A percentile compares a stretch with the other conserved stretches of the same genome.
Evolutionary conservation across 2,888 invertebrate species (phyloP).

Genomic region (Monopis laevigella): DNA sequence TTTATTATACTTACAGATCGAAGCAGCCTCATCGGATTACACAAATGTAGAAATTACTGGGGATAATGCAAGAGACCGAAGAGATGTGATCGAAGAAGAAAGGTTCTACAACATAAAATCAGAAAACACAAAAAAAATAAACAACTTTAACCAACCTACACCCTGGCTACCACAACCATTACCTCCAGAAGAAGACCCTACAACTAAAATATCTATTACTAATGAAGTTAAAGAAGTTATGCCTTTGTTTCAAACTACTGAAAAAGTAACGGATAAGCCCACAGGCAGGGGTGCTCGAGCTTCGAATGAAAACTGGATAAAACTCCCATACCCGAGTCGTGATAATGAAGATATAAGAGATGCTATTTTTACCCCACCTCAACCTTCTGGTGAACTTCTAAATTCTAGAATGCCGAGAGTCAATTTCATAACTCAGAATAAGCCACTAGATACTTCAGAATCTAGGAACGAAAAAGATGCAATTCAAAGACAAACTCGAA

Average conservation of each 20-base stretch:
- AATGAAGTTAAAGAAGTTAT: constrained; percentile 39
- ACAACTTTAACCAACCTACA: constrained; percentile 27
- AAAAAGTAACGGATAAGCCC: constrained; percentile 56
- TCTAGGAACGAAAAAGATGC: constrained; percentile 59
- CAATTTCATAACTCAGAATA: constrained; percentile 73
- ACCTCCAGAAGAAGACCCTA: constrained; percentile 47
- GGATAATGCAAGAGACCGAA: constrained; percentile 33
- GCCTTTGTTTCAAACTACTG: constrained; percentile 47
- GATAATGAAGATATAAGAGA: constrained; percentile 40
- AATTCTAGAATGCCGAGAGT: constrained; percentile 71
- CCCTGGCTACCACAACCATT: constrained; percentile 54
- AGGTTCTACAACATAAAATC: constrained; percentile 47
- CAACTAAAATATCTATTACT: constrained; percentile 49
- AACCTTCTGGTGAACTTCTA: constrained; percentile 62
- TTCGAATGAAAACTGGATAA: constrained; percentile 70
- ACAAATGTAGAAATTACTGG: not conserved
- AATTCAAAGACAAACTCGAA: constrained; percentile 46
- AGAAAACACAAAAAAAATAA: constrained; percentile 30
- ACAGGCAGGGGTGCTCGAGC: constrained; percentile 68
- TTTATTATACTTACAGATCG: too few species aligned
- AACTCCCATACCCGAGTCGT: constrained; percentile 60
- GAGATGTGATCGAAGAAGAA: constrained; percentile 59
- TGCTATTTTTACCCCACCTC: constrained; percentile 59
- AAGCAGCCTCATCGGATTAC: not conserved
- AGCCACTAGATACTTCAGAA: constrained; percentile 56